Evolutionary conservation across 2,888 invertebrate genomes (phyloP).

Genomic region (Hydrotaea cyrtoneurina): DNA sequence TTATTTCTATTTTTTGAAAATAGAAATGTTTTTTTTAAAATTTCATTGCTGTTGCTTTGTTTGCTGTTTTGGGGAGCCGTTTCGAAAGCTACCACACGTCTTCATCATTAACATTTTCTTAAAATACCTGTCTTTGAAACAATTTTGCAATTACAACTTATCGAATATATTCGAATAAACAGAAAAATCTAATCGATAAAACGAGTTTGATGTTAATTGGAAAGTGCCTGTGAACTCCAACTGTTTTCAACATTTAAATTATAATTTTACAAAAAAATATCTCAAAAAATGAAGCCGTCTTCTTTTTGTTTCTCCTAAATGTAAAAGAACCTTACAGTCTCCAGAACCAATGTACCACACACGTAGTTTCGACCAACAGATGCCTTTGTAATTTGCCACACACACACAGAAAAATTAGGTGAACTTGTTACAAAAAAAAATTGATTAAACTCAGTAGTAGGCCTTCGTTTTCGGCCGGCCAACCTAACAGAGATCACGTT

Average conservation of each 20-base stretch:
- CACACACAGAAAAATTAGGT: slow-evolving; percentile 39
- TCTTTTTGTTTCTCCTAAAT: background rate
- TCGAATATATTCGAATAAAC: no score
- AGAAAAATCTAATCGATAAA: no score
- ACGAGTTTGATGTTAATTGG: no score
- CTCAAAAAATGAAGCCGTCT: background rate
- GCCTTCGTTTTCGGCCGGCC: background rate
- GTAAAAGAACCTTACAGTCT: background rate
- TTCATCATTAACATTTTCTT: no score
- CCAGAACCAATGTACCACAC: slow-evolving; percentile 28
- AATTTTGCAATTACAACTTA: no score
- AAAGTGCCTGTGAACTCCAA: no score
- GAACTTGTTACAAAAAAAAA: slow-evolving; percentile 56
- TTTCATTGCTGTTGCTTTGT: no score
- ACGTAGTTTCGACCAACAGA: slow-evolving; percentile 6
- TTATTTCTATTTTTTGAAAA: no score
- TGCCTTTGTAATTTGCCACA: slow-evolving; percentile 4
- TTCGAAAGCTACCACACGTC: no score
- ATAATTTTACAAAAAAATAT: background rate
- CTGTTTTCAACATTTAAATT: background rate
- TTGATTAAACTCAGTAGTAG: slow-evolving; percentile 56
- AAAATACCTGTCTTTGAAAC: no score
- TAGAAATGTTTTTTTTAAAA: no score
- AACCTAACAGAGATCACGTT: background rate
- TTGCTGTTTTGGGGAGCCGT: no score